These are phyloP conservation scores for Alfaro cultratus DNA, from an alignment of 2,797 vertebrate species.

Conservation along the genomic window DNA sequence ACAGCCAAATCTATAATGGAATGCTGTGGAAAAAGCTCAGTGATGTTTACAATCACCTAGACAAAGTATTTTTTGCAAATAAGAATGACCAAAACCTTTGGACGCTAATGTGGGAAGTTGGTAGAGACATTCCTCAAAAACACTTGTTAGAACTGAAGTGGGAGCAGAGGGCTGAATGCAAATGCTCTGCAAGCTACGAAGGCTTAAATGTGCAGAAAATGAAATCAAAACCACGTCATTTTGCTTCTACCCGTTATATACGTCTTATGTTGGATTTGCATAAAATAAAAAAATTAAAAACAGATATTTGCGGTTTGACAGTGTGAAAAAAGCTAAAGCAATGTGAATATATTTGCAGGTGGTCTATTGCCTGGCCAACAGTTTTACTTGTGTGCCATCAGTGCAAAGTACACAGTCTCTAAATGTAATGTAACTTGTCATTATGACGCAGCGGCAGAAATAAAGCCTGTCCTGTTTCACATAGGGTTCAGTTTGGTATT, in stretches of 20 bases:
- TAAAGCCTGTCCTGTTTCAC: conserved; percentile 16
- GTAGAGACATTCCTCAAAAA: background rate
- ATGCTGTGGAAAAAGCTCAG: background rate
- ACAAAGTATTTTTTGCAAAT: background rate
- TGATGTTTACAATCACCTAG: background rate
- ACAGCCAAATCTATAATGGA: background rate
- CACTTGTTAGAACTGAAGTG: background rate
- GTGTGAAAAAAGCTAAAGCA: background rate
- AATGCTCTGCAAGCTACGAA: background rate
- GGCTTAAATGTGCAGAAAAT: background rate
- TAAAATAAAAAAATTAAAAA: background rate
- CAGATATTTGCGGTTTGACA: background rate
- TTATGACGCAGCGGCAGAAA: background rate
- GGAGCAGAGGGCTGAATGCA: background rate
- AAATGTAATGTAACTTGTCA: background rate
- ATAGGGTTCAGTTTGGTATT: conserved; percentile 44
- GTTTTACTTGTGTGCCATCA: background rate
- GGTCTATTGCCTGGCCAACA: background rate
- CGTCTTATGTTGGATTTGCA: background rate
- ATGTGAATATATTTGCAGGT: background rate
- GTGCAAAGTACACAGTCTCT: background rate
- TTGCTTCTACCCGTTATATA: background rate
- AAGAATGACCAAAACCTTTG: background rate
- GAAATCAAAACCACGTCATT: background rate
- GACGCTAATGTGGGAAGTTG: background rate